Base-by-base conservation (phyloP, 2,113 vertebrate genomes). In the Eublepharis macularius region DNA sequence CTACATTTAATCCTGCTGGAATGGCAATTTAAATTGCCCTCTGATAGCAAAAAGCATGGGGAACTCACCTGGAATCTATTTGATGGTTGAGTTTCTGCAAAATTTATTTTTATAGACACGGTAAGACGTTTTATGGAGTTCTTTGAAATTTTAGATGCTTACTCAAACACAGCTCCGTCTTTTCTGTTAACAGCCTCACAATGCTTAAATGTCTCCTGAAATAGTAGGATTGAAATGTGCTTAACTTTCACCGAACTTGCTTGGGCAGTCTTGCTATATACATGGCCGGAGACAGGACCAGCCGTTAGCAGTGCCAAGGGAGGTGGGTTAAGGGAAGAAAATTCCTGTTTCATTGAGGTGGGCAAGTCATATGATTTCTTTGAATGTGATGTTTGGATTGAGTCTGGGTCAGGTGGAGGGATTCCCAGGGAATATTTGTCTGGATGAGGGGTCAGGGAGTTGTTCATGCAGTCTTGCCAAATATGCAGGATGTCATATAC, bases 61-160 rank as follows among this genome's bases (percentile, higher is more conserved):
- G 82, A 87, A 93, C 26, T 91, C 76, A 81, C 17, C 9, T 86
- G 77, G 66, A 84, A 82, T 83, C 17, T 86, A 79, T 80, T 83
- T 83, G 82, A 68, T 10, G 1, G 51, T 2, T 82, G n/a, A 81
- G 49, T 82, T 91, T 73, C 81, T 63, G 76, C 63, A 80, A 19
- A 80, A 72, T 86, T 79, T 84, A 45, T 78, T 88, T 80, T 83
- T 36, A 51, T 32, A 82, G 76, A 12, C 8, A 36, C 19, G 84
- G 47, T 11, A 77, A 87, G 41, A 72, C 2, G 43, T 84, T 88
- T 92, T 88, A 87, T 85, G 7, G 24, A 87, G 1, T 76, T 84
- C 51, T 93, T 92, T 86, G 88, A 94, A 91, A 92, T 80, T 86
- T 86, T 79, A 87, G 83, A 92, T 41, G 21, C 17, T 75, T 45